phyloP scores from a whole-genome alignment of 2,888 invertebrate genomes.

The Idaea biselata region DNA sequence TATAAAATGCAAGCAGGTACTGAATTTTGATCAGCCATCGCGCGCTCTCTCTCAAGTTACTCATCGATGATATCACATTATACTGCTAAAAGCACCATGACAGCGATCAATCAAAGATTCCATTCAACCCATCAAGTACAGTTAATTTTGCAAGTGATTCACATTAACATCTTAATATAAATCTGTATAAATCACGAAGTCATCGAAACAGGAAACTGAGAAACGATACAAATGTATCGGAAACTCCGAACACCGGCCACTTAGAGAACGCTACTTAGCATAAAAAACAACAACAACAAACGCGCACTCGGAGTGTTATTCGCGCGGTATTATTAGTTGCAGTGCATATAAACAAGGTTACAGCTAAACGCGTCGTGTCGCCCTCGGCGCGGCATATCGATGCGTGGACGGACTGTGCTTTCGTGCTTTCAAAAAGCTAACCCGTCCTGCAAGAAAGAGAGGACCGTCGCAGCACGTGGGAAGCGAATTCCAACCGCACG shows the following conservation, averaged over 20 bases:
- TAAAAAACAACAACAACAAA: slow-evolving; percentile 61
- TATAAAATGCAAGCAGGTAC: slow-evolving; percentile 27
- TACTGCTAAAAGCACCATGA: not conserved
- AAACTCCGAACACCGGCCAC: slow-evolving; percentile 54
- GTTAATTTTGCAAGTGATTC: slow-evolving; percentile 14
- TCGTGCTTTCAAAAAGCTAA: slow-evolving; percentile 75
- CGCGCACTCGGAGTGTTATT: slow-evolving; percentile 62
- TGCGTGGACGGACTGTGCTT: slow-evolving; percentile 63
- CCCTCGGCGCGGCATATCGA: slow-evolving; percentile 71
- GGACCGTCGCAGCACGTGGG: slow-evolving; percentile 73
- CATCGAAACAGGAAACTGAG: slow-evolving; percentile 46
- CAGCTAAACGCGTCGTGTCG: slow-evolving; percentile 57
- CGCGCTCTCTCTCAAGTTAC: slow-evolving; percentile 1
- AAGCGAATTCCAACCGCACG: slow-evolving; percentile 80
- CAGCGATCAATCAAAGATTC: slow-evolving; percentile 4
- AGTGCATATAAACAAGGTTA: slow-evolving; percentile 76
- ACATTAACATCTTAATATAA: slow-evolving; percentile 28
- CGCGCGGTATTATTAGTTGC: slow-evolving; percentile 74
- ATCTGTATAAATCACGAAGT: slow-evolving; percentile 32
- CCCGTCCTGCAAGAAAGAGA: slow-evolving; percentile 77
- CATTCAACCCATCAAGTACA: slow-evolving; percentile 13
- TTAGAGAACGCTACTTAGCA: slow-evolving; percentile 53
- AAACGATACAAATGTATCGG: slow-evolving; percentile 55
- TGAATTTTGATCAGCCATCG: slow-evolving; percentile 26
- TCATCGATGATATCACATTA: not conserved